Base-by-base conservation (phyloP, 2,888 invertebrate species). In the Argyresthia albistria region DNA sequence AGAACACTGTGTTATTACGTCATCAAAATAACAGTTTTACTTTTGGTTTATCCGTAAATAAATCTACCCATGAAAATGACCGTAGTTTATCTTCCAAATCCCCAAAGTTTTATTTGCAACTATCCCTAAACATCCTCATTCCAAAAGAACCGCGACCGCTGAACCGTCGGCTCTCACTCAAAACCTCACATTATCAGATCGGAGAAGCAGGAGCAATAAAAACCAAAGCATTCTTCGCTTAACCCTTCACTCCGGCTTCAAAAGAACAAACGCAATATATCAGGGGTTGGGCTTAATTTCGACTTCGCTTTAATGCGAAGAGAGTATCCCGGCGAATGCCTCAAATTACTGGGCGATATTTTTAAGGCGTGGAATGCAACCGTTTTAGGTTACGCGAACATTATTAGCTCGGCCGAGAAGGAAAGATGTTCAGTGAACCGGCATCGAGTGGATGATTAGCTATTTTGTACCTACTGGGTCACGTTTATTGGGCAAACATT, bases 231-330 rank as follows among this genome's bases (percentile, higher is more conserved):
- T 88, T 88, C 88, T 88, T 88, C 83, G 80, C 81, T 80, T 80
- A 88, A 88, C 88, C 88, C 88, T 88, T 88, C 78, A 80, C 71
- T 70, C 75, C 65, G 71, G 81, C 83, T 76, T 86, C 84, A 86
- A 86, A 86, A 86, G 86, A 86, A 86, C 86, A 86, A 86, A 86
- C 82, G 83, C 84, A 86, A 86, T 86, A 86, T 86, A 84, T 84
- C 71, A 82, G 78, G 80, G 83, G 79, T 67, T 69, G 78, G 76
- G 83, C 83, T 81, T 83, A 81, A 87, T 86, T 86, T 83, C 80
- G 73, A 66, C 73, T 73, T 74, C 76, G 72, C 78, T 75, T 73
- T 81, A 81, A 80, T 80, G 79, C 78, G 79, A 78, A 80, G 76
- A 76, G 67, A 25, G 25, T 25, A 75, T 77, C 74, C 76, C 65